These are phyloP conservation scores for Strix uralensis DNA, from an alignment of 2,113 vertebrate species.

Conservation along the genomic window DNA sequence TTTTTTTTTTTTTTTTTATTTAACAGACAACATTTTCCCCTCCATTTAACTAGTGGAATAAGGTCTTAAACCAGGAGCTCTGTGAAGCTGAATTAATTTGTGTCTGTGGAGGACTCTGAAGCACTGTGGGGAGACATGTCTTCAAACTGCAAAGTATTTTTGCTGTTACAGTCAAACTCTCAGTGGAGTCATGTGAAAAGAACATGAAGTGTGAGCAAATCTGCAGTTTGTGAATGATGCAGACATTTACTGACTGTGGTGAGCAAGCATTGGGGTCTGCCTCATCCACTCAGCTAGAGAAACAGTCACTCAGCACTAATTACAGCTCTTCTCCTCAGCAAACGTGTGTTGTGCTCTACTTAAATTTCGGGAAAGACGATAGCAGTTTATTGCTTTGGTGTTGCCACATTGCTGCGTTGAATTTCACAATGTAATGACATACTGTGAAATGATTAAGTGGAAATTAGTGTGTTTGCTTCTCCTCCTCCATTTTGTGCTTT, in stretches of 20 bases:
- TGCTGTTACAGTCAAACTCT: slow-evolving; percentile 7
- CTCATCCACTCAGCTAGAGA: neutral
- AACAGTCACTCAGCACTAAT: neutral
- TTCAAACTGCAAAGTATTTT: slow-evolving; percentile 18
- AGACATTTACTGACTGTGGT: neutral
- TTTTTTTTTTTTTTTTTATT: neutral
- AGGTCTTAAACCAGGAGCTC: neutral
- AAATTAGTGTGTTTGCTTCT: neutral
- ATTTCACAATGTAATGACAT: neutral
- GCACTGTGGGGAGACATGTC: neutral
- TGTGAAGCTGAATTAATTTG: slow-evolving; percentile 27
- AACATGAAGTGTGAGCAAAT: slow-evolving; percentile 10
- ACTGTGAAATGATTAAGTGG: neutral
- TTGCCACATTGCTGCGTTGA: neutral
- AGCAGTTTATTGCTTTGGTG: neutral
- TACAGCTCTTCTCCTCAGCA: neutral
- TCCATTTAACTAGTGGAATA: neutral
- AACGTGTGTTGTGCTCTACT: neutral
- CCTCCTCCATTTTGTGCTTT: neutral
- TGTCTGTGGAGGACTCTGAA: neutral
- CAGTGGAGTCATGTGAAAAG: neutral
- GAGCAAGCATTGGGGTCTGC: neutral
- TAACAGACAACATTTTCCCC: neutral
- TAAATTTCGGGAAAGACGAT: neutral
- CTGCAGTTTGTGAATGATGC: neutral